A percentile compares a stretch with the other conserved stretches of the same genome.
Conservation (phyloP, 2,888 invertebrate species). For the Cotesia congregata region DNA sequence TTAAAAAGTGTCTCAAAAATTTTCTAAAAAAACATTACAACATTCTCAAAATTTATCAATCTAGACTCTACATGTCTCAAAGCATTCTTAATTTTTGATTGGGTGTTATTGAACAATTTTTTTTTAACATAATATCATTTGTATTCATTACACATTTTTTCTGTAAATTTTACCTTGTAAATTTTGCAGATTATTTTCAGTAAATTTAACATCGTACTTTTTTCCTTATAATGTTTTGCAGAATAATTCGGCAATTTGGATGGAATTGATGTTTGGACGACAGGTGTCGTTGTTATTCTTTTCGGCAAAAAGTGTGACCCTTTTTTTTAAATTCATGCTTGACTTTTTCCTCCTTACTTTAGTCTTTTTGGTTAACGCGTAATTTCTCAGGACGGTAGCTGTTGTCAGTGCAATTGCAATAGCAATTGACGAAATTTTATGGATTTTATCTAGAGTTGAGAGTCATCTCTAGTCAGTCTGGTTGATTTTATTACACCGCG, state of each 20-base stretch:
- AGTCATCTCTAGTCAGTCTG: slow-evolving; percentile 14
- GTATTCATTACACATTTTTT: no score
- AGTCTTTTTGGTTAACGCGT: slow-evolving; percentile 4
- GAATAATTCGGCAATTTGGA: slow-evolving; percentile 28
- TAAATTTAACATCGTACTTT: no score
- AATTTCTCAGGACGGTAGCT: slow-evolving; percentile 11
- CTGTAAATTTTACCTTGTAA: no score
- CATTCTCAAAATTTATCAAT: no score
- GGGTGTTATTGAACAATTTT: no score
- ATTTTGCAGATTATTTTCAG: no score
- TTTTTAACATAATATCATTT: no score
- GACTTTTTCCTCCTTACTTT: neutral
- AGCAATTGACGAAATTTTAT: neutral
- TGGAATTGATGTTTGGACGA: slow-evolving; percentile 28
- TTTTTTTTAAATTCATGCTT: neutral
- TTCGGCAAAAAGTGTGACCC: neutral
- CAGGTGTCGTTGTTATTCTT: slow-evolving; percentile 9
- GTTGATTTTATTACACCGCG: slow-evolving; percentile 44
- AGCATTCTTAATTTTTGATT: no score
- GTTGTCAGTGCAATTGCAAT: neutral
- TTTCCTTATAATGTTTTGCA: slow-evolving; percentile 6
- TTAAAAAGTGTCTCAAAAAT: no score
- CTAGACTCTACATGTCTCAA: no score
- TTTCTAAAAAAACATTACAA: no score
- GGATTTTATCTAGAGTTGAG: neutral